phyloP scores from a whole-genome alignment of 1,140 invertebrate genomes.

The Cherax quadricarinatus region DNA sequence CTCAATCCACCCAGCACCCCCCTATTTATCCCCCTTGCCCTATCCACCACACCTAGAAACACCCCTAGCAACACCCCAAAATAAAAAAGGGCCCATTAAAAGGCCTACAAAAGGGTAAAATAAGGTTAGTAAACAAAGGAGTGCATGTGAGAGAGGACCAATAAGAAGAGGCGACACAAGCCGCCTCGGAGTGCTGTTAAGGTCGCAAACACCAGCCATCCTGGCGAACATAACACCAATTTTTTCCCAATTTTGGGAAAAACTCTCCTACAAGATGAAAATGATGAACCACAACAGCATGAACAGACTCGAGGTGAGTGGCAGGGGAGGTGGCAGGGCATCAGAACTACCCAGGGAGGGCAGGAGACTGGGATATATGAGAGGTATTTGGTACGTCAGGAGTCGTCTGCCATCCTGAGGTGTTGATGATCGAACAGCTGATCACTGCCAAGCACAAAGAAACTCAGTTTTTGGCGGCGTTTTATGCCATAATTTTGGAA shows the following conservation, averaged over 20 bases:
- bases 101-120: background rate
- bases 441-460: constrained; percentile 50
- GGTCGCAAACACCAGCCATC: constrained; percentile 56
- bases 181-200: constrained; percentile 23
- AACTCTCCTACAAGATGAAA: constrained; percentile 72
- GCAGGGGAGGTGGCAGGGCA: no score
- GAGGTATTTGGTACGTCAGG: constrained; percentile 19
- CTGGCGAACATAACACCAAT: constrained; percentile 72
- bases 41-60: no score
- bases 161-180: constrained; percentile 12
- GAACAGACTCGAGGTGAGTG: constrained; percentile 71
- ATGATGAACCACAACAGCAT: constrained; percentile 73
- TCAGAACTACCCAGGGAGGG: no score
- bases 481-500: no score
- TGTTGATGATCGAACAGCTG: constrained; percentile 57
- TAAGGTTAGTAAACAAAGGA: constrained; percentile 23
- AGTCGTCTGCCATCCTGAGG: constrained; percentile 39
- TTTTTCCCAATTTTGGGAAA: constrained; percentile 73
- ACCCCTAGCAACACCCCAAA: no score
- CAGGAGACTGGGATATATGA: background rate
- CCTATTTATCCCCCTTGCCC: no score
- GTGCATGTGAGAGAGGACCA: constrained; percentile 34
- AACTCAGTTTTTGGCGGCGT: background rate
- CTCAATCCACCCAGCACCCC: no score
- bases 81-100: no score